These are phyloP conservation scores for Psettodes erumei DNA, from an alignment of 2,113 vertebrate species.

Conservation along the genomic window DNA sequence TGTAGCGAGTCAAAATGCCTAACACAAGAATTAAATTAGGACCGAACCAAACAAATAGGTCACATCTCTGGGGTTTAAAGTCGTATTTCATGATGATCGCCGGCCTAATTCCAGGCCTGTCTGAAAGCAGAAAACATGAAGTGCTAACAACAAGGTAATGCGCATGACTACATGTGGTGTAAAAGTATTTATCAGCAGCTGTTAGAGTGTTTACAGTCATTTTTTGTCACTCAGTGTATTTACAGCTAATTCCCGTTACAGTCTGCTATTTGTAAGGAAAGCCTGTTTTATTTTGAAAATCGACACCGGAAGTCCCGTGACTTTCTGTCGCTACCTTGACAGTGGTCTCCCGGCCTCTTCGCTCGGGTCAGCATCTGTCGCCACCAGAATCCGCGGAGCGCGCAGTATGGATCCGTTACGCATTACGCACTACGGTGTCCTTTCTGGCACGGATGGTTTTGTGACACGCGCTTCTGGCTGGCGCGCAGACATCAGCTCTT, in stretches of 20 bases:
- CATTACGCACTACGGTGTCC: conserved; percentile 59
- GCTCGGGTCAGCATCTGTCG: conserved; percentile 63
- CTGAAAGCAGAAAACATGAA: neutral
- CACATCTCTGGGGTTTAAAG: neutral
- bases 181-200: no score
- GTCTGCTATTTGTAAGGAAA: neutral
- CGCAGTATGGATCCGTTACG: conserved; percentile 76
- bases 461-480: conserved; percentile 46
- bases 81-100: neutral
- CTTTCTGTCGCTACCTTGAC: neutral
- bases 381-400: conserved; percentile 52
- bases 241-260: neutral
- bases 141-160: no score
- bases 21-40: neutral
- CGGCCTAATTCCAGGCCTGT: neutral
- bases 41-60: neutral
- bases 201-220: no score
- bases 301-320: neutral
- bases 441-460: conserved; percentile 38
- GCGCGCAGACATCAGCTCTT: conserved; percentile 23
- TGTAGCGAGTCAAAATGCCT: no score
- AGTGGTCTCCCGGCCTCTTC: neutral
- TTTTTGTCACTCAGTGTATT: neutral
- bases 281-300: conserved; percentile 58
- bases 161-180: neutral